Conservation (phyloP, 2,113 vertebrate genomes). For the Porphyrio hochstetteri region DNA sequence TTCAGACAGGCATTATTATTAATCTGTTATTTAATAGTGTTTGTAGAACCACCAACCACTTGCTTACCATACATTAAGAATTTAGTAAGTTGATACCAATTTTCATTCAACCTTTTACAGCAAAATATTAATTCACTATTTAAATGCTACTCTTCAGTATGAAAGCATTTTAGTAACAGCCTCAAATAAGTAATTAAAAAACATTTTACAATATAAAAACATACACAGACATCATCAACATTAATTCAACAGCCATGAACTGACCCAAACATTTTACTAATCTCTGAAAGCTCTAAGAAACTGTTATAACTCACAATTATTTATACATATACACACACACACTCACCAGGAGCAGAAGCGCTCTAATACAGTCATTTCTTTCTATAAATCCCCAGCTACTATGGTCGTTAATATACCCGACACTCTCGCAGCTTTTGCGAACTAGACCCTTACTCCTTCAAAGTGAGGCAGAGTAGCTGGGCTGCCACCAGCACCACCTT, state of each 20-base stretch:
- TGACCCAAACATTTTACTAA: fast-evolving
- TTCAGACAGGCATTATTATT: not conserved
- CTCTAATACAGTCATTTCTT: fast-evolving
- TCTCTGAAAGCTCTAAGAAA: fast-evolving
- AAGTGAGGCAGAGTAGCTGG: too few relatives aligned
- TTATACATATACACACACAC: fast-evolving
- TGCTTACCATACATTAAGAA: not conserved
- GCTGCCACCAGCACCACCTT: not conserved
- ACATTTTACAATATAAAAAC: fast-evolving
- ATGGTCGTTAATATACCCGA: fast-evolving
- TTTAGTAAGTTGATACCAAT: not conserved
- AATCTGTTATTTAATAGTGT: fast-evolving
- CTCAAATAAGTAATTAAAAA: not conserved
- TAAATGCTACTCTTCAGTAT: not conserved
- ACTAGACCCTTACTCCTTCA: not conserved
- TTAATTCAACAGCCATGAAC: fast-evolving
- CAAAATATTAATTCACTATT: not conserved
- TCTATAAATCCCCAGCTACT: fast-evolving
- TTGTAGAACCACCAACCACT: not conserved
- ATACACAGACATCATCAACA: fast-evolving
- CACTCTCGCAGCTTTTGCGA: fast-evolving
- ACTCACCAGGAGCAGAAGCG: fast-evolving
- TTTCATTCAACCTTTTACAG: not conserved
- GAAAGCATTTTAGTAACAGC: not conserved
- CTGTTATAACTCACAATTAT: fast-evolving